phyloP scores from a whole-genome alignment of 2,797 vertebrate genomes.

The Geotrypetes seraphini region DNA sequence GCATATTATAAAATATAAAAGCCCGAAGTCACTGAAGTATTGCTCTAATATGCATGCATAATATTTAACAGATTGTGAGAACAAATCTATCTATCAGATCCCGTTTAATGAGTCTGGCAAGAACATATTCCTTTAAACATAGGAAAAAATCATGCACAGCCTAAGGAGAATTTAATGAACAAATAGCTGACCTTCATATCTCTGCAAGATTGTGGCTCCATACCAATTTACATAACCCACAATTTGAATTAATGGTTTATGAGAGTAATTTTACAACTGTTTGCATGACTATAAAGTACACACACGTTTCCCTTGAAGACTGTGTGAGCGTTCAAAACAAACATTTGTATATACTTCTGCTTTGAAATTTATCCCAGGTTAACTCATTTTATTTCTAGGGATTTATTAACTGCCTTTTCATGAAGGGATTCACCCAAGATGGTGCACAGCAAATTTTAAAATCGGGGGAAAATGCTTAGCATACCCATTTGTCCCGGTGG shows the following conservation, averaged over 20 bases:
- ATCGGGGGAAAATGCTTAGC: too few species aligned
- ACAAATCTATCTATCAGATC: slow-evolving; percentile 46
- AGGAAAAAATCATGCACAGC: slow-evolving; percentile 32
- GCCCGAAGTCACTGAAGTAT: slow-evolving; percentile 34
- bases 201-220: slow-evolving; percentile 35
- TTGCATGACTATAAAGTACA: too few species aligned
- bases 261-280: too few species aligned
- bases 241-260: slow-evolving; percentile 11
- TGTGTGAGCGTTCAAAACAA: too few species aligned
- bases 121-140: slow-evolving; percentile 19
- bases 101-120: slow-evolving; percentile 45
- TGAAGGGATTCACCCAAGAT: too few species aligned
- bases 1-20: slow-evolving; percentile 21
- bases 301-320: too few species aligned
- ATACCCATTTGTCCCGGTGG: too few species aligned
- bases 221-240: slow-evolving; percentile 27
- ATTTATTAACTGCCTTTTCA: too few species aligned
- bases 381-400: too few species aligned
- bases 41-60: slow-evolving; percentile 28
- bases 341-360: too few species aligned
- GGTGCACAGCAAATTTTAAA: too few species aligned
- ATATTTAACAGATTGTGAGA: slow-evolving; percentile 45
- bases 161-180: slow-evolving; percentile 40
- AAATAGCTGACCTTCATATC: slow-evolving; percentile 36
- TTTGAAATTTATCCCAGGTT: slow-evolving; percentile 11